These are phyloP conservation scores for Decapterus maruadsi DNA, from an alignment of 2,797 vertebrate genomes.

Conservation along the genomic window DNA sequence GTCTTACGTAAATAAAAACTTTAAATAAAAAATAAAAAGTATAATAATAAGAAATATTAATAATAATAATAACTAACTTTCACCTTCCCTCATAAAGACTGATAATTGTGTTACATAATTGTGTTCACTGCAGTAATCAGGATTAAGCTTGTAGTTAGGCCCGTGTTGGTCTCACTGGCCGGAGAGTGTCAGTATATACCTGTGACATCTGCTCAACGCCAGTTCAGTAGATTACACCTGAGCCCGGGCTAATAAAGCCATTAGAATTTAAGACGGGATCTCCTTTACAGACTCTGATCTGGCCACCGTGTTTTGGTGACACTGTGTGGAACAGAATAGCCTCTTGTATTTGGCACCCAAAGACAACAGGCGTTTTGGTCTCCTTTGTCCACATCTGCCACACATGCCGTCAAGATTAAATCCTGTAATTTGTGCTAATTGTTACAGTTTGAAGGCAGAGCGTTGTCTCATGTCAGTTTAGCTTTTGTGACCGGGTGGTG, in stretches of 20 bases:
- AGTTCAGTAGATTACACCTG: conserved; percentile 43
- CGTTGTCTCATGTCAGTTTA: conserved; percentile 34
- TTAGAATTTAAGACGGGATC: conserved; percentile 28
- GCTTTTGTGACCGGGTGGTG: conserved; percentile 53
- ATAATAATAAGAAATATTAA: no score
- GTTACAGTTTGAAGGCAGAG: conserved; percentile 35
- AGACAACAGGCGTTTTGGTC: conserved; percentile 35
- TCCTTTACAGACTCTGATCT: conserved; percentile 15
- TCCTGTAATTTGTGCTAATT: conserved; percentile 58
- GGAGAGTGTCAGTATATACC: conserved; percentile 47
- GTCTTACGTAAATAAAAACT: neutral
- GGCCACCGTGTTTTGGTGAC: conserved; percentile 23
- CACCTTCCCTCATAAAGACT: neutral
- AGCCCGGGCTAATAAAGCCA: conserved; percentile 30
- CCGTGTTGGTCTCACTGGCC: conserved; percentile 16
- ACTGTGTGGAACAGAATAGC: conserved; percentile 30
- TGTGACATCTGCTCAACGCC: conserved; percentile 26
- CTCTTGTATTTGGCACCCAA: conserved; percentile 42
- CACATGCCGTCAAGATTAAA: conserved; percentile 47
- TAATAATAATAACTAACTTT: neutral
- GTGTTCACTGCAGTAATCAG: conserved; percentile 34
- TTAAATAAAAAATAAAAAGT: neutral
- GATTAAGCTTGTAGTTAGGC: conserved; percentile 21
- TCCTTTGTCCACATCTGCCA: conserved; percentile 46
- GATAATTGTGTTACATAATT: conserved; percentile 31